Base-by-base conservation (phyloP, 2,888 invertebrate genomes). In the Branchipolynoe longqiensis region DNA sequence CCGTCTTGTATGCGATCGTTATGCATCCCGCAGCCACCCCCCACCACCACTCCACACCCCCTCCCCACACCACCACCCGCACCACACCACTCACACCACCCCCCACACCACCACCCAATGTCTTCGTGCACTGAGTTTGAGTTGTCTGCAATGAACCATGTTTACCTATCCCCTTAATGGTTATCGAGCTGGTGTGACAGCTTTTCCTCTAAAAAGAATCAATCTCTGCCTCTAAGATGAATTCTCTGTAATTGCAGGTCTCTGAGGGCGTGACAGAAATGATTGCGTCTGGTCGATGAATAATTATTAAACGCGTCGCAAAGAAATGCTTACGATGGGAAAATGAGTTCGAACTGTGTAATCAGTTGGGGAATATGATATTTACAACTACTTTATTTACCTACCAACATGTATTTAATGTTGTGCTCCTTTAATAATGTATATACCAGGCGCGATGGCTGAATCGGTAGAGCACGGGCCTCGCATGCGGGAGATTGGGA, bases 151-250 rank as follows among this genome's bases (percentile, higher is more conserved):
- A 6, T 36, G 14, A 33, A 69, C 2, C 22, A 18, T 36, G 69
- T 69, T 69, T 69, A 69, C 38, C 38, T 69, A 14, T n/a, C 4
- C 3, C 2, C 38, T 14, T 31, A 69, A 69, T 69, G 69, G 62
- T 62, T 62, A 69, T 69, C 25, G 38, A 69, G 38, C 69, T 18
- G 18, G 36, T 38, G 36, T 38, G 18, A 14, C 38, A n/a, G 36
- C 38, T 36, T 69, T 69, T 69, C 48, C 18, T n/a, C n/a, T n/a
- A n/a, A n/a, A n/a, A n/a, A n/a, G n/a, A 62, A 62, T 28, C 28
- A 14, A 62, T 62, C 31, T 62, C 25, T n/a, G 25, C 31, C 62
- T 62, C 31, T 62, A 4, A 56, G 28, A 1, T 25, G n/a, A 14
- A 1, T 28, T 62, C 31, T 28, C 62, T 36, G 18, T 36, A 36